Evolutionary conservation across 2,113 vertebrate species (phyloP).

Genomic region (Anseranas semipalmata): DNA sequence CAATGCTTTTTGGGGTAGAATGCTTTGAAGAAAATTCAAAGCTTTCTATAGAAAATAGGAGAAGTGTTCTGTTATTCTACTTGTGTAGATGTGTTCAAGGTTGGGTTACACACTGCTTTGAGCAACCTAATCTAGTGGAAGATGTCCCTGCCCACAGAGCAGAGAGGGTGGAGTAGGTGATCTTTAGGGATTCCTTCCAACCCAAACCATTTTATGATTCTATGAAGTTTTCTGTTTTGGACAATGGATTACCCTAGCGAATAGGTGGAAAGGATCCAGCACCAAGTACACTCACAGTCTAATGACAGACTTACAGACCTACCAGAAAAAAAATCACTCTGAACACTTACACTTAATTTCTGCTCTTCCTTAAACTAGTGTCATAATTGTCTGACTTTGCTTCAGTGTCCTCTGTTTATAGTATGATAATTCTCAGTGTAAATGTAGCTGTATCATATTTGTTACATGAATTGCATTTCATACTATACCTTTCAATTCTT

Average conservation of each 20-base stretch:
- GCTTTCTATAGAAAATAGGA: neutral
- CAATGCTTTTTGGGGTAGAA: neutral
- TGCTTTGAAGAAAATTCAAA: neutral
- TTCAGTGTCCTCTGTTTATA: neutral
- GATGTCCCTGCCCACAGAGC: too few species aligned
- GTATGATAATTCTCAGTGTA: neutral
- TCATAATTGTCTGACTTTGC: neutral
- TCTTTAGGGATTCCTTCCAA: too few species aligned
- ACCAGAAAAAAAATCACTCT: neutral
- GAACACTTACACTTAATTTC: neutral
- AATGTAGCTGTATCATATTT: neutral
- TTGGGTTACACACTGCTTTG: too few species aligned
- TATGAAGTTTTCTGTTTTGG: neutral
- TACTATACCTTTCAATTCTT: neutral
- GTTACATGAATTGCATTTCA: neutral
- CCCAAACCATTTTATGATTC: too few species aligned
- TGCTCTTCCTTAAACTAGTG: neutral
- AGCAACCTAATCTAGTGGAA: too few species aligned
- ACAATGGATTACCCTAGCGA: neutral
- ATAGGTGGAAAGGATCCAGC: neutral
- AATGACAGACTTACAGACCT: neutral
- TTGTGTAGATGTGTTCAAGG: too few species aligned
- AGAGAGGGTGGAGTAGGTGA: too few species aligned
- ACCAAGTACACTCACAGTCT: neutral
- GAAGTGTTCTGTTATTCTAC: neutral